phyloP scores from a whole-genome alignment of 2,797 vertebrate species.

The Ctenochaetus hawaiiensis region DNA sequence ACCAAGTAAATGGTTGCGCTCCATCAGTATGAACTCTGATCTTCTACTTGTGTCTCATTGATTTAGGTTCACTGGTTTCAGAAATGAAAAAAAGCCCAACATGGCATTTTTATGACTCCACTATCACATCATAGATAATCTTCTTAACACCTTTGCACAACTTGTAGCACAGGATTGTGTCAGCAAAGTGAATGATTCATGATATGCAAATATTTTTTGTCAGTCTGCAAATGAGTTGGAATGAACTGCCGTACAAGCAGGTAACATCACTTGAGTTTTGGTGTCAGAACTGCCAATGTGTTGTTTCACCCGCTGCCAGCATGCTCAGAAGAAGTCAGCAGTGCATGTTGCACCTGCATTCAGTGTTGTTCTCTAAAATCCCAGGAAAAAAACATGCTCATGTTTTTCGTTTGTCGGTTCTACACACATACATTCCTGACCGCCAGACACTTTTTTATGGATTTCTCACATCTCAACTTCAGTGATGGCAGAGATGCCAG shows the following conservation, averaged over 20 bases:
- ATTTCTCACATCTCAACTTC: neutral
- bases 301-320: neutral
- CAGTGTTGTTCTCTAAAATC: neutral
- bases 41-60: neutral
- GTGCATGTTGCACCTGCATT: neutral
- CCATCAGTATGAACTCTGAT: neutral
- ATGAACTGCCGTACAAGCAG: fast-evolving
- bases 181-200: neutral
- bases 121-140: neutral
- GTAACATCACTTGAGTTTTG: neutral
- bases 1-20: neutral
- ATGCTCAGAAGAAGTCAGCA: neutral
- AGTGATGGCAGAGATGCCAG: neutral
- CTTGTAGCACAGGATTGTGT: neutral
- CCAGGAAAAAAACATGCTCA: neutral
- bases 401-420: neutral
- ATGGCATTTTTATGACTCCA: neutral
- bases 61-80: neutral
- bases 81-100: neutral
- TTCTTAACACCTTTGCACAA: neutral
- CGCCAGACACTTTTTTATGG: neutral
- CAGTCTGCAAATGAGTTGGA: neutral
- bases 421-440: neutral
- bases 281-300: neutral
- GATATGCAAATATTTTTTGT: neutral